phyloP scores from a whole-genome alignment of 2,888 invertebrate species.

The Acanthosoma haemorrhoidale region DNA sequence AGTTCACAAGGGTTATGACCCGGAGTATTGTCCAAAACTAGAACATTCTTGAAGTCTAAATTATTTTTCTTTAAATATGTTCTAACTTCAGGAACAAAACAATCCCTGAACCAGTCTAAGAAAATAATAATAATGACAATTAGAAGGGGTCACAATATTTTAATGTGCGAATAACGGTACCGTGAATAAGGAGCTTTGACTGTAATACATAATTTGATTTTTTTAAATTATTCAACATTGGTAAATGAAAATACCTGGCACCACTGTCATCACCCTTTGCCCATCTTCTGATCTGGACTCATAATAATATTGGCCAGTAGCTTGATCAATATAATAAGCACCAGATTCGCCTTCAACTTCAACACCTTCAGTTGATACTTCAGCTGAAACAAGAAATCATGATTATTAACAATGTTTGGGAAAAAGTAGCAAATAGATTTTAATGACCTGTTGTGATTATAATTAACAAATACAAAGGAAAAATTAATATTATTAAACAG shows the following conservation, averaged over 20 bases:
- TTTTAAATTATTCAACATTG: too few relatives aligned
- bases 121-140: too few relatives aligned
- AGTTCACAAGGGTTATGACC: too few relatives aligned
- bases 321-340: conserved; percentile 74
- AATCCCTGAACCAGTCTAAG: too few relatives aligned
- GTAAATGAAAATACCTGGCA: conserved; percentile 40
- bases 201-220: too few relatives aligned
- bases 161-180: too few relatives aligned
- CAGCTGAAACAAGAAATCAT: conserved; percentile 32
- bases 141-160: too few relatives aligned
- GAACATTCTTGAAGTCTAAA: too few relatives aligned
- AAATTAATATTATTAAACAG: neutral
- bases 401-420: neutral
- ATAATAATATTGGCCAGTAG: conserved; percentile 78
- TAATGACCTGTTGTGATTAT: neutral
- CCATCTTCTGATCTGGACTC: conserved; percentile 45
- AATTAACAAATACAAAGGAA: neutral
- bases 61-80: too few relatives aligned
- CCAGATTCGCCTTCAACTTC: conserved; percentile 55
- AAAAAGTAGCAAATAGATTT: neutral
- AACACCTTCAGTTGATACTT: conserved; percentile 41
- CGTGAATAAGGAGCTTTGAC: too few relatives aligned
- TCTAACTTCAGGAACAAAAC: too few relatives aligned
- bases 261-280: conserved; percentile 42
- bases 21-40: too few relatives aligned